Percentiles rank a stretch among this genome's conserved stretches.
Evolutionary conservation across 1,140 invertebrate genomes (phyloP).

Genomic region (Drosophila saltans): DNA sequence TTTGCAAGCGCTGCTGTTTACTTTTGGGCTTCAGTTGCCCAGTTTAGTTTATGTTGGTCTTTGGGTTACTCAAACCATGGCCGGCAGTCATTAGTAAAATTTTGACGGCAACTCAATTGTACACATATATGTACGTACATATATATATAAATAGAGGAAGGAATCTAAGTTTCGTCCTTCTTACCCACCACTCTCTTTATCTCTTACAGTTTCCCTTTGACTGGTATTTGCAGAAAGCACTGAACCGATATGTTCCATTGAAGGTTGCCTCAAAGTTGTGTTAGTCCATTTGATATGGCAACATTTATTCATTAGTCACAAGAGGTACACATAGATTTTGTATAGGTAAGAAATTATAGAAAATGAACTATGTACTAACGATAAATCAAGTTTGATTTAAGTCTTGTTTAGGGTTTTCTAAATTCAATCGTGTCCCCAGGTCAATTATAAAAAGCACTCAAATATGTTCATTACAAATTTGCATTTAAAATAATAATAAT

Average conservation of each 20-base stretch:
- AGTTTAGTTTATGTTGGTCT: slow-evolving; percentile 18
- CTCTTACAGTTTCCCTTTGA: slow-evolving; percentile 13
- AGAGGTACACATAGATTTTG: not conserved
- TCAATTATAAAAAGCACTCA: slow-evolving; percentile 7
- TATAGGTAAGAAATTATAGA: not conserved
- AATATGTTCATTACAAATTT: slow-evolving; percentile 47
- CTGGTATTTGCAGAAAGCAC: slow-evolving; percentile 34
- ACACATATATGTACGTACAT: not conserved
- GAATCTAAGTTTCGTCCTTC: not conserved
- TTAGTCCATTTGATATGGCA: slow-evolving; percentile 1
- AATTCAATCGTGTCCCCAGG: slow-evolving; percentile 1
- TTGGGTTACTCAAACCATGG: slow-evolving; percentile 35
- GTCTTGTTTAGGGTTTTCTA: not conserved
- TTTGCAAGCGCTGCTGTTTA: slow-evolving; percentile 58
- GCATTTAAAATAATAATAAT: slow-evolving; percentile 42
- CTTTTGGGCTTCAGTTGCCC: slow-evolving; percentile 43
- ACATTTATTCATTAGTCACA: slow-evolving; percentile 12
- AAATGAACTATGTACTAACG: not conserved
- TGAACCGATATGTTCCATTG: slow-evolving; percentile 1
- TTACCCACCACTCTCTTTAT: not conserved
- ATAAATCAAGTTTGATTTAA: not conserved
- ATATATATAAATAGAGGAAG: not conserved
- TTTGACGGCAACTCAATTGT: slow-evolving; percentile 61
- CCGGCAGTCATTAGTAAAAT: slow-evolving; percentile 68
- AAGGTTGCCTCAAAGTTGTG: not conserved